These are phyloP conservation scores for Cheilosia pagana DNA, from an alignment of 2,888 invertebrate genomes.

Conservation along the genomic window DNA sequence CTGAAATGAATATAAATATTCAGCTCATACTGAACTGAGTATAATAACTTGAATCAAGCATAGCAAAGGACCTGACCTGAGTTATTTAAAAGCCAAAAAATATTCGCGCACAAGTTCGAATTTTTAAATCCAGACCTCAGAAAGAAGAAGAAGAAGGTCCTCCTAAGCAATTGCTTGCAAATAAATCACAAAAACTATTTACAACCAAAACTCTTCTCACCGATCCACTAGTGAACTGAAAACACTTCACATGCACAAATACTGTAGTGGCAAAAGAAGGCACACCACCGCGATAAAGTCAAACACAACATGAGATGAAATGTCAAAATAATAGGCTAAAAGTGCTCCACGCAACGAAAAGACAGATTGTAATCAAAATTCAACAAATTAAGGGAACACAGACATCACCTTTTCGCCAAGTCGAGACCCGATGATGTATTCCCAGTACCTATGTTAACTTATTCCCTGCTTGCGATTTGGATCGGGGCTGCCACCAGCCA, in stretches of 20 bases:
- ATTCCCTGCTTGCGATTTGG: slow-evolving; percentile 61
- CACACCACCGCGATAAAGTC: slow-evolving; percentile 56
- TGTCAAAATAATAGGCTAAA: slow-evolving; percentile 75
- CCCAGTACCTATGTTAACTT: slow-evolving; percentile 72
- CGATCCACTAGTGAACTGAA: slow-evolving; percentile 12
- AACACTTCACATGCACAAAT: neutral
- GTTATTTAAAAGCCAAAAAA: no score
- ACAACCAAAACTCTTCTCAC: neutral
- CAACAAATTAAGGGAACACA: slow-evolving; percentile 79
- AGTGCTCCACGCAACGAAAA: slow-evolving; percentile 75
- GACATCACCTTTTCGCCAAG: slow-evolving; percentile 77
- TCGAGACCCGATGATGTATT: slow-evolving; percentile 49
- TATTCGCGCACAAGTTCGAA: no score
- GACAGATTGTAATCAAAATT: slow-evolving; percentile 78
- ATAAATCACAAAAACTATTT: slow-evolving; percentile 2
- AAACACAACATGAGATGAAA: slow-evolving; percentile 71
- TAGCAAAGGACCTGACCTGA: no score
- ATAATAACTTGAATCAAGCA: no score
- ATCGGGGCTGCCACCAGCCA: slow-evolving; percentile 48
- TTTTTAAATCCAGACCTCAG: no score
- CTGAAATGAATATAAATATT: no score
- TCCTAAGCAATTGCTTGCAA: no score
- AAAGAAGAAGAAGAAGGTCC: no score
- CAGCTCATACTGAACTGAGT: no score
- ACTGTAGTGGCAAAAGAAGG: slow-evolving; percentile 17